These are phyloP conservation scores for Drosophila merina DNA, from an alignment of 2,888 invertebrate species.

Conservation along the genomic window DNA sequence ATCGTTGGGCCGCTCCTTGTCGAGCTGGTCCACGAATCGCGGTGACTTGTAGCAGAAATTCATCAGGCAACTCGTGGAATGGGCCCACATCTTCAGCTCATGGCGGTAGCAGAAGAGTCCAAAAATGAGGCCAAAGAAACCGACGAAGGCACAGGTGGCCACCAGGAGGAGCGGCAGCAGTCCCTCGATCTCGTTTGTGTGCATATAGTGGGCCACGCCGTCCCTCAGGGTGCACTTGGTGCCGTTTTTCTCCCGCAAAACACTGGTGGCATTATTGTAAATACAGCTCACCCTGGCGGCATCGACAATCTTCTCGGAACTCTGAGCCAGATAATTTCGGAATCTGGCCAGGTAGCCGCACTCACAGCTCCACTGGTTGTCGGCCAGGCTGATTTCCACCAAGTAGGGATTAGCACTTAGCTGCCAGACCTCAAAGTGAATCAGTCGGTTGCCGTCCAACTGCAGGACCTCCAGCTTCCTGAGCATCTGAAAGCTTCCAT, in stretches of 20 bases:
- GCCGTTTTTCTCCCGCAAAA: constrained; percentile 91
- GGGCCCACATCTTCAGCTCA: constrained; percentile 93
- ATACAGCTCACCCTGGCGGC: constrained; percentile 90
- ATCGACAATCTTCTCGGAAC: constrained; percentile 92
- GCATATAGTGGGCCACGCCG: constrained; percentile 89
- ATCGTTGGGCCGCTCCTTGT: constrained; percentile 93
- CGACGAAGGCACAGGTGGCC: constrained; percentile 90
- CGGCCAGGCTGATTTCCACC: constrained; percentile 92
- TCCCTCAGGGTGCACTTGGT: constrained; percentile 90
- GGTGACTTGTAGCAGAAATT: constrained; percentile 94
- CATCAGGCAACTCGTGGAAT: constrained; percentile 92
- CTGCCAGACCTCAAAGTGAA: constrained; percentile 94
- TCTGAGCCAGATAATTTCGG: constrained; percentile 91
- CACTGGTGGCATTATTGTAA: constrained; percentile 89
- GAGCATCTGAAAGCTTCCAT: constrained; percentile 92
- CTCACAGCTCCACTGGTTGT: constrained; percentile 96
- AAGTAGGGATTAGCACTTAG: constrained; percentile 92
- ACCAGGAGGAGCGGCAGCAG: constrained; percentile 91
- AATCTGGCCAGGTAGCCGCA: constrained; percentile 92
- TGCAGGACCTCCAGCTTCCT: constrained; percentile 93
- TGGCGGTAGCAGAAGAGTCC: constrained; percentile 92
- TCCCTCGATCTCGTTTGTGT: constrained; percentile 88
- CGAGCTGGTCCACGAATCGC: constrained; percentile 86
- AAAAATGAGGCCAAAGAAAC: constrained; percentile 90
- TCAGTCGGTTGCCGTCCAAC: constrained; percentile 92